A percentile compares a stretch with the other conserved stretches of the same genome.
Evolutionary conservation across 2,797 vertebrate species (phyloP).

Genomic region (Florisuga fusca): DNA sequence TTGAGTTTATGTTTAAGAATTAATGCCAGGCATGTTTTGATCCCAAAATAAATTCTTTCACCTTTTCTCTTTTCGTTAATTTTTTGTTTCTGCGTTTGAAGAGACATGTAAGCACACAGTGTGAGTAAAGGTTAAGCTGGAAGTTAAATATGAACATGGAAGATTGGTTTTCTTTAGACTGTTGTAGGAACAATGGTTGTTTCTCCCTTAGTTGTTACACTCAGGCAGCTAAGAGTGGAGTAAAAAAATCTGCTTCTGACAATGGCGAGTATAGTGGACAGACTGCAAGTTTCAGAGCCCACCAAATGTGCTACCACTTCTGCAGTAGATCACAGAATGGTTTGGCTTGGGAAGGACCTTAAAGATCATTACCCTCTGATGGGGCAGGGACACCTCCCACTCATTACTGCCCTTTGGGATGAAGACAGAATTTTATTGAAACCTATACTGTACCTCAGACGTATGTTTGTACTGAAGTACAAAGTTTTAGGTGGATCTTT

Average conservation of each 20-base stretch:
- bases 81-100: background rate
- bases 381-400: no score
- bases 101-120: rapidly evolving
- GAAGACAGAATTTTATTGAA: background rate
- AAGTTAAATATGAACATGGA: background rate
- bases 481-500: background rate
- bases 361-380: no score
- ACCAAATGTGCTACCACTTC: background rate
- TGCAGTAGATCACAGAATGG: background rate
- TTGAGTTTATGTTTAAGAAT: background rate
- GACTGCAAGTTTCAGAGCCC: background rate
- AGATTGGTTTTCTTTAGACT: background rate
- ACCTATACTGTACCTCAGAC: background rate
- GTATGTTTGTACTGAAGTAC: background rate
- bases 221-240: background rate
- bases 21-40: background rate
- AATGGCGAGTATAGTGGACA: background rate
- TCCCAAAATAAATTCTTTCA: background rate
- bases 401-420: background rate
- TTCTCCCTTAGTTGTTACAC: background rate
- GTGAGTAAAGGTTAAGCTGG: background rate
- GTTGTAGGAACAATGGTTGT: background rate
- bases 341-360: no score
- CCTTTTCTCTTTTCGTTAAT: background rate
- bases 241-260: background rate